A percentile compares a stretch with the other conserved stretches of the same genome.
Conservation (phyloP, 1,140 invertebrate genomes). For the Lucilia cuprina region DNA sequence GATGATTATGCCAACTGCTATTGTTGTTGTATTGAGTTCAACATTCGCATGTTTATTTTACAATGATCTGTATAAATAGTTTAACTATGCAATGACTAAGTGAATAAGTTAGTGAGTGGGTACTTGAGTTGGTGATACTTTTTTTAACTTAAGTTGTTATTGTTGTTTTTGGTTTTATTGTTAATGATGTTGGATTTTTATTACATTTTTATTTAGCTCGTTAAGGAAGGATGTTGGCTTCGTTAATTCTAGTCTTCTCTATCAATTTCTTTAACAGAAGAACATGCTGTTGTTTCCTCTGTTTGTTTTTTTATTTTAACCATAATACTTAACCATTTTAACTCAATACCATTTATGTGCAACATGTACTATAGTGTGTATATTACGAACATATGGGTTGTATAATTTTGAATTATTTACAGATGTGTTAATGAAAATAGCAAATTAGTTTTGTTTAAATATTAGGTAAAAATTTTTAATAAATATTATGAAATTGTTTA, state of each 20-base stretch:
- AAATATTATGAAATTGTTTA: no score
- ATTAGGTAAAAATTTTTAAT: no score
- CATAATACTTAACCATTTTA: background rate
- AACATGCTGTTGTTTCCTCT: slow-evolving; percentile 6
- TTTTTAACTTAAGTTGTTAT: background rate
- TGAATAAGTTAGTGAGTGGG: background rate
- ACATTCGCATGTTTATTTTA: background rate
- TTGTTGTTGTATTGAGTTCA: background rate
- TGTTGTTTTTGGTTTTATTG: background rate
- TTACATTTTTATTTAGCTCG: slow-evolving; percentile 31
- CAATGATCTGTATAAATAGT: background rate
- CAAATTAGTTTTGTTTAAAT: no score
- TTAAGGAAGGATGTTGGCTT: slow-evolving; percentile 33
- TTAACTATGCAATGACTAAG: background rate
- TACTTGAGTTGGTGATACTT: slow-evolving; percentile 4
- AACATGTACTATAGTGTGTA: background rate
- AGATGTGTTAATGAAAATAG: background rate
- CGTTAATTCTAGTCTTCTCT: slow-evolving; percentile 22
- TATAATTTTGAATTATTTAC: background rate
- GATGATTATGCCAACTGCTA: background rate
- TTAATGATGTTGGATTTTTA: slow-evolving; percentile 17
- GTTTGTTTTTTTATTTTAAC: background rate
- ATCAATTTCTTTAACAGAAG: slow-evolving; percentile 21
- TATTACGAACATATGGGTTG: background rate
- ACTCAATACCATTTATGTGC: background rate